phyloP scores from a whole-genome alignment of 2,888 invertebrate species.

The Dicranocentrus wangi region DNA sequence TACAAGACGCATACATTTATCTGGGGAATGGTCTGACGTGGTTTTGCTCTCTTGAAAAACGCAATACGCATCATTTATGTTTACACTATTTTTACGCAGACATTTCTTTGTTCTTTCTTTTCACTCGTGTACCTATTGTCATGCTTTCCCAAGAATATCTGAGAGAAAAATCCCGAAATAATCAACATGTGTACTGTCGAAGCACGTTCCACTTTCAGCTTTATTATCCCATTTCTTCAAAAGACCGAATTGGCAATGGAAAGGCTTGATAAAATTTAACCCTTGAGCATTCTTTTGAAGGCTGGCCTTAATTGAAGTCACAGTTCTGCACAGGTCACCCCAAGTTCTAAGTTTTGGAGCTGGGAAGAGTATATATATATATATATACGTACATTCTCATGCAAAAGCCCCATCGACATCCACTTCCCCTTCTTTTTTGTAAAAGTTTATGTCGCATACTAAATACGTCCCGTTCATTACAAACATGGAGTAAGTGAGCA shows the following conservation, averaged over 20 bases:
- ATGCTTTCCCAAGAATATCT: neutral
- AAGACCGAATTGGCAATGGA: neutral
- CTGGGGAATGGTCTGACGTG: too few species aligned
- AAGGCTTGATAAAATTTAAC: conserved; percentile 19
- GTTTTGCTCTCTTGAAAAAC: too few species aligned
- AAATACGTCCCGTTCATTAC: neutral
- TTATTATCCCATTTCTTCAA: neutral
- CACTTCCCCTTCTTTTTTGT: too few species aligned
- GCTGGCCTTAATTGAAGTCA: neutral
- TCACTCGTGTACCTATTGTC: neutral
- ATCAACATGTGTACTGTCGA: neutral
- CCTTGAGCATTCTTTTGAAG: neutral
- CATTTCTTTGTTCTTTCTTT: neutral
- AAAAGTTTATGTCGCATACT: neutral
- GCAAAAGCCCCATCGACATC: too few species aligned
- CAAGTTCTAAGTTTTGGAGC: too few species aligned
- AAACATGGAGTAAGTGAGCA: neutral
- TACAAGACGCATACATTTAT: too few species aligned
- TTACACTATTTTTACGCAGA: too few species aligned
- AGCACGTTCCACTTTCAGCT: neutral
- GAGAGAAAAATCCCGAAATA: too few species aligned
- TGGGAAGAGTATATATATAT: too few species aligned
- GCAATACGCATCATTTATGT: too few species aligned
- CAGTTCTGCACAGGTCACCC: neutral
- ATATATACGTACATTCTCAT: too few species aligned